phyloP scores from a whole-genome alignment of 2,888 invertebrate genomes.

The Pantelozetes paolii region DNA sequence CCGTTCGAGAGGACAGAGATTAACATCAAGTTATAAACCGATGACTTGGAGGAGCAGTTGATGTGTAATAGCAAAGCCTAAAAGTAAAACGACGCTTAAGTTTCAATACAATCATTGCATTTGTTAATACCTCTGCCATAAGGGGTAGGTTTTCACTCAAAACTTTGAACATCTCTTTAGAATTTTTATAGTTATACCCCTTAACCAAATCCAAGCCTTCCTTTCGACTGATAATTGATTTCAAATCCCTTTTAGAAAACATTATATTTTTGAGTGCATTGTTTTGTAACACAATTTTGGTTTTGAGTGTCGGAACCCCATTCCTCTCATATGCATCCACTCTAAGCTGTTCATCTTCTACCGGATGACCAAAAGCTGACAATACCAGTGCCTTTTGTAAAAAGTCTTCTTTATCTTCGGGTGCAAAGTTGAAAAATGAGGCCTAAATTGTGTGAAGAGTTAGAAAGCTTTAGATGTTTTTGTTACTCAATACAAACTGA shows the following conservation, averaged over 20 bases:
- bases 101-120: no score
- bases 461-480: not conserved
- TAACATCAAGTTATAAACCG: not conserved
- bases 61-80: not conserved
- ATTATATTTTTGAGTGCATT: not conserved
- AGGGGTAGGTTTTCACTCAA: not conserved
- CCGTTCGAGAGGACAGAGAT: not conserved
- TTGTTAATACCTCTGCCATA: conserved; percentile 12
- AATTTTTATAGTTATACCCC: not conserved
- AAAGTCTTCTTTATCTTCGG: not conserved
- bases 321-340: not conserved
- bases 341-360: conserved; percentile 19
- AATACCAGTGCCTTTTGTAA: not conserved
- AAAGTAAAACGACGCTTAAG: not conserved
- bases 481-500: not conserved
- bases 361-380: conserved; percentile 23
- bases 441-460: not conserved
- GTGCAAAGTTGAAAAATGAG: conserved; percentile 12
- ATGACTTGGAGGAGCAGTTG: not conserved
- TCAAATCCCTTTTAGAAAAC: not conserved
- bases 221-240: not conserved
- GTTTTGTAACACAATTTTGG: not conserved
- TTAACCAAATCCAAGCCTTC: not conserved
- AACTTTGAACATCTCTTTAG: conserved; percentile 1
- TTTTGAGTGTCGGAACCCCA: not conserved